Evolutionary conservation across 2,888 invertebrate species (phyloP).

Genomic region (Aquatica leii): DNA sequence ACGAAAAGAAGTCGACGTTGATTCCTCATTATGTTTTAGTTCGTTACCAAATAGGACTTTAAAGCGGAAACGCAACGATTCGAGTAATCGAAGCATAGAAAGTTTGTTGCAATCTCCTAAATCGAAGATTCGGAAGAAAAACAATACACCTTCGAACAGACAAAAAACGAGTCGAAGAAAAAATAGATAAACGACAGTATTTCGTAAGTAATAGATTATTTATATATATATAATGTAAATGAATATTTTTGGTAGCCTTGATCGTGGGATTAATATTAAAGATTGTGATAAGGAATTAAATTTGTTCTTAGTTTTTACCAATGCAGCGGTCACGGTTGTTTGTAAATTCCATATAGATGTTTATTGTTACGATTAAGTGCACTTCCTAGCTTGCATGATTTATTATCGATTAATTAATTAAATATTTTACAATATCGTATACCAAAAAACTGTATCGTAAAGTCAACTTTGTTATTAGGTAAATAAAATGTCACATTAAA

Average conservation of each 20-base stretch:
- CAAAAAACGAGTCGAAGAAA: not conserved
- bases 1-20: conserved; percentile 53
- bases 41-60: conserved; percentile 45
- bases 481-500: conserved; percentile 10
- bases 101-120: conserved; percentile 45
- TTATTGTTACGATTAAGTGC: conserved; percentile 37
- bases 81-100: conserved; percentile 21
- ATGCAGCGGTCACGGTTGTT: conserved; percentile 25
- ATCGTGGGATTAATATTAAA: conserved; percentile 26
- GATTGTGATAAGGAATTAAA: conserved; percentile 29
- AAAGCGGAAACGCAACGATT: conserved; percentile 47
- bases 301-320: conserved; percentile 32
- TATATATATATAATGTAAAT: conserved; percentile 19
- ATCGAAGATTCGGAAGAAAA: conserved; percentile 52
- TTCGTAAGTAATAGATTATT: conserved; percentile 26
- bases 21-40: conserved; percentile 40
- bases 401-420: conserved; percentile 18
- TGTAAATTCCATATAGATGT: conserved; percentile 34
- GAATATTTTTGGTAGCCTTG: conserved; percentile 36
- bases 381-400: conserved; percentile 28
- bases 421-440: conserved; percentile 30
- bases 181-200: conserved; percentile 28
- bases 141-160: conserved; percentile 6
- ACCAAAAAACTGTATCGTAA: conserved; percentile 30
- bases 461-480: conserved; percentile 21